Evolutionary conservation across 2,113 vertebrate species (phyloP), one percentile per base, ranked within the genome.

Genomic region (Trochalopteron elliotii): DNA sequence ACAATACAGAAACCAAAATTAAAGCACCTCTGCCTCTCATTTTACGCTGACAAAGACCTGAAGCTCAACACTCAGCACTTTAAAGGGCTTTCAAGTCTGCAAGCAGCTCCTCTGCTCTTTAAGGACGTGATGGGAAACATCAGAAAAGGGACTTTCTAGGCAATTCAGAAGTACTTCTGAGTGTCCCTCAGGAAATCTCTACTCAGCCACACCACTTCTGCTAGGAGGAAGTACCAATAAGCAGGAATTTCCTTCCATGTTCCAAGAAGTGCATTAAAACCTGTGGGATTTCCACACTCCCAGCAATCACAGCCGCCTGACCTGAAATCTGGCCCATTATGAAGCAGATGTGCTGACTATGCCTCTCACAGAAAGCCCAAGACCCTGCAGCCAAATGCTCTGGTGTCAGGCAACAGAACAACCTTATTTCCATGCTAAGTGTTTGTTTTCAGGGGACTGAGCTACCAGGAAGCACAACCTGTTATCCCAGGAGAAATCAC

Each of bases 61-160:
- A 96, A 94, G 92, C 94, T 97, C 92, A 93, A 85, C 47, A 68
- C 90, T 96, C 94, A 95, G 93, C 95, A 93, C 61, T 96, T 96
- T 94, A 47, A 90, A 96, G 39, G 20, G 44, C 85, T 94, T 95
- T 91, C 83, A 95, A 90, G 93, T 67, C 35, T 94, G 71, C 82
- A 64, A 77, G 75, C 21, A 27, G 60, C 82, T 88, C 42, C 55
- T 85, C 70, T 78, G 60, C 2, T 87, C 49, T 49, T 84, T 20
- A 67, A 47, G 65, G 35, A 49, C 16, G 56, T 80, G 84, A 90
- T 1, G 7, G 37, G 49, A 72, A 83, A 92, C 42, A 72, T 20
- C 45, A 64, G 50, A 52, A 89, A 81, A 78, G 63, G 23, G 53
- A 22, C 69, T 86, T 85, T 93, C 79, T 49, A 59, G 12, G 71